These are phyloP conservation scores for Ophiothrix spiculata DNA, from an alignment of 35 echinoderm and acorn worm species.

Conservation along the genomic window DNA sequence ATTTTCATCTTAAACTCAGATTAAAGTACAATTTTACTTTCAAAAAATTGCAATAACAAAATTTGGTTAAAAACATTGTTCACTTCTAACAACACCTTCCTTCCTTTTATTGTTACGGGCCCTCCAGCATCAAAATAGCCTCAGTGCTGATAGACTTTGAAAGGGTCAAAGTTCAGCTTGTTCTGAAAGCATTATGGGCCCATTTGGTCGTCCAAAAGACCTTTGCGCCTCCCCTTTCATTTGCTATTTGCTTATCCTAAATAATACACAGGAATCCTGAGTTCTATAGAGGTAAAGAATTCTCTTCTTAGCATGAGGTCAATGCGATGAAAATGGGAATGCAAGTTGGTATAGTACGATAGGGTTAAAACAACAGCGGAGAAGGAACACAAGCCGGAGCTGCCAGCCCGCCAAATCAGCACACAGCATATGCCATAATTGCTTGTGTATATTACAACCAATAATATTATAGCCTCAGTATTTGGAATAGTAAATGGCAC, in stretches of 20 bases:
- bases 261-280: neutral
- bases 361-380: neutral
- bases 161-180: neutral
- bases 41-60: too few relatives aligned
- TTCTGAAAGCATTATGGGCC: neutral
- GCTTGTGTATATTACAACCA: conserved; percentile 1
- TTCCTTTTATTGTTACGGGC: neutral
- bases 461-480: neutral
- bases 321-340: neutral
- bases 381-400: neutral
- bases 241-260: neutral
- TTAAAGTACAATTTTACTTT: too few relatives aligned
- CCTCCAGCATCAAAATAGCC: neutral
- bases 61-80: neutral
- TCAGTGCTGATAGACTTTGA: neutral
- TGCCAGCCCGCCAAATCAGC: neutral
- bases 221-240: neutral
- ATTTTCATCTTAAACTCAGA: too few relatives aligned
- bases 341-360: conserved; percentile 4
- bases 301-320: conserved; percentile 1
- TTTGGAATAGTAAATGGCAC: conserved; percentile 11
- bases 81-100: neutral
- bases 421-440: neutral
- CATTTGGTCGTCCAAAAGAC: neutral
- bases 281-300: neutral